A percentile compares a stretch with the other conserved stretches of the same genome.
Evolutionary conservation across 2,888 invertebrate genomes (phyloP).

Genomic region (Rhingia rostrata): DNA sequence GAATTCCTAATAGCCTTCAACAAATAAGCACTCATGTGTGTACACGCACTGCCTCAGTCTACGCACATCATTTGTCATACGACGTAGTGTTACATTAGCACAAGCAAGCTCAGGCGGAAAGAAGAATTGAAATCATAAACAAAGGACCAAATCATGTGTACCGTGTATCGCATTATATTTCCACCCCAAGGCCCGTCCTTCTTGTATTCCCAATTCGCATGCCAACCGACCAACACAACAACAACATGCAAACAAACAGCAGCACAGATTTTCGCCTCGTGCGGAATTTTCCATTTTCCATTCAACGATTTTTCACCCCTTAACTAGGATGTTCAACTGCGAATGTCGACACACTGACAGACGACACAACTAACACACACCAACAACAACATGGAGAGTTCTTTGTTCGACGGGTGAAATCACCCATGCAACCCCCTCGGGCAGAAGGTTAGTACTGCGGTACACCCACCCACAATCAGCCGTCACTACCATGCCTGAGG

Average conservation of each 20-base stretch:
- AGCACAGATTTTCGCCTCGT: constrained; percentile 38
- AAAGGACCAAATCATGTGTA: constrained; percentile 71
- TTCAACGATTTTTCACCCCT: constrained; percentile 69
- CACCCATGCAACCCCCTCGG: constrained; percentile 66
- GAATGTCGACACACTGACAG: constrained; percentile 46
- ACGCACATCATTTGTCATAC: constrained; percentile 56
- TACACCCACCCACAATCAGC: constrained; percentile 18
- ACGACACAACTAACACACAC: neutral
- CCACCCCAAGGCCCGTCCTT: neutral
- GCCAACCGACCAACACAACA: too few species aligned
- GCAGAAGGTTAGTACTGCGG: constrained; percentile 69
- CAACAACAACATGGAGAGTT: constrained; percentile 2
- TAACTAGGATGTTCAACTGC: constrained; percentile 23
- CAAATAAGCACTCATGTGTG: constrained; percentile 33
- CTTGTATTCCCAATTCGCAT: neutral
- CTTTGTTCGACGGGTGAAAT: constrained; percentile 68
- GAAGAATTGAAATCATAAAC: constrained; percentile 45
- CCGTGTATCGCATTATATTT: constrained; percentile 62
- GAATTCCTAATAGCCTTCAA: constrained; percentile 23
- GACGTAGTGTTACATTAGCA: constrained; percentile 5
- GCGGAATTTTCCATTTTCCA: constrained; percentile 70
- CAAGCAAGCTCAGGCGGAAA: constrained; percentile 5
- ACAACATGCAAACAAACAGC: neutral
- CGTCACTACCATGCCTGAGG: neutral
- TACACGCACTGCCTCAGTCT: neutral